Percentiles rank a stretch among this genome's conserved stretches.
phyloP scores from a whole-genome alignment of 2,113 vertebrate species.

The Channa argus region DNA sequence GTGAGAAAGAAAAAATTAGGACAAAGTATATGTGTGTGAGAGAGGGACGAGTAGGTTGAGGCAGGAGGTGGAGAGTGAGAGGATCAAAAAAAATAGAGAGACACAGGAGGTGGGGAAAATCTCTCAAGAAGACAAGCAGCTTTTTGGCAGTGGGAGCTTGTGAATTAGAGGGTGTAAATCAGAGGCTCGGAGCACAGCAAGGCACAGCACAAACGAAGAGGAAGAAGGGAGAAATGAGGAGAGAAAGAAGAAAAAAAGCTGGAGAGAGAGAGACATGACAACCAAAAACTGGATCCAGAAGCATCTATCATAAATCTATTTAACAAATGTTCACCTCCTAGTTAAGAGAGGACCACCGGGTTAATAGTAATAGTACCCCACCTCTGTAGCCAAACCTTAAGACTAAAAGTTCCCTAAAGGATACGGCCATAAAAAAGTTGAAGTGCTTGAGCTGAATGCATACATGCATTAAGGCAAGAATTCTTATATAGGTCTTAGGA shows the following conservation, averaged over 20 bases:
- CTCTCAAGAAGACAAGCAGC: conserved; percentile 61
- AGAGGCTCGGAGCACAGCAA: conserved; percentile 35
- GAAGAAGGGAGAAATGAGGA: conserved; percentile 5
- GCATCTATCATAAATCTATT: conserved; percentile 8
- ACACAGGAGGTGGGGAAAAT: conserved; percentile 53
- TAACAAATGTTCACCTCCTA: neutral
- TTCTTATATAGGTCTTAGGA: conserved; percentile 6
- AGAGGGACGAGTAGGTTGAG: conserved; percentile 34
- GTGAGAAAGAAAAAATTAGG: conserved; percentile 6
- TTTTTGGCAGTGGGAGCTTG: conserved; percentile 60
- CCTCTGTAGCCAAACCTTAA: conserved; percentile 40
- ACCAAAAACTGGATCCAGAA: neutral
- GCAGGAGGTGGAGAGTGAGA: conserved; percentile 47
- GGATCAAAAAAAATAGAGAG: conserved; percentile 40
- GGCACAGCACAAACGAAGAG: conserved; percentile 11
- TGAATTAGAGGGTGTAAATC: conserved; percentile 69
- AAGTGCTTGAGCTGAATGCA: neutral
- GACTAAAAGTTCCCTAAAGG: conserved; percentile 21
- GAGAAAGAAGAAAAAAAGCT: neutral
- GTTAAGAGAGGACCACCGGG: neutral
- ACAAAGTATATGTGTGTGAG: conserved; percentile 19
- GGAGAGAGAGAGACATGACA: neutral
- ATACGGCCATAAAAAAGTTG: conserved; percentile 9
- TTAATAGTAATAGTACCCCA: neutral
- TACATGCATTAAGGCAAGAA: neutral